These are phyloP conservation scores for Clarias batrachus DNA, from an alignment of 2,113 vertebrate genomes.

Conservation along the genomic window DNA sequence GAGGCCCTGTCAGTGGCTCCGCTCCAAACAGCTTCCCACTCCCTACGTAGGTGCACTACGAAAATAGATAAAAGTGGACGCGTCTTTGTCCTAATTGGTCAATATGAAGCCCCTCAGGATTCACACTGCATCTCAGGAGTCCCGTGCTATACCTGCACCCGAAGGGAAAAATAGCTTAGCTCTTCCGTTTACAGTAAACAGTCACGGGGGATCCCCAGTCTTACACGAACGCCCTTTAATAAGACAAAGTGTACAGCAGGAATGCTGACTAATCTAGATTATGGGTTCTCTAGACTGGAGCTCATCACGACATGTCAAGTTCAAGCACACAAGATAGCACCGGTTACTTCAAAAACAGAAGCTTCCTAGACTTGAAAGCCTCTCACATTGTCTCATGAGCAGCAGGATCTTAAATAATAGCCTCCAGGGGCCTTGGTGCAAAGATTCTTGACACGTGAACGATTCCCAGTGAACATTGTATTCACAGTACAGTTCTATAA, in stretches of 20 bases:
- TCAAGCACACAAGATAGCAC: conserved; percentile 6
- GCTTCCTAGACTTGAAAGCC: neutral
- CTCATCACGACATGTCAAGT: conserved; percentile 18
- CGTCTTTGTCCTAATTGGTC: neutral
- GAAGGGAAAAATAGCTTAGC: neutral
- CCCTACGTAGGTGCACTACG: neutral
- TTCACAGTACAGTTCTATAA: too few species aligned
- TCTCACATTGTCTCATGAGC: neutral
- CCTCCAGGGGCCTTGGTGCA: neutral
- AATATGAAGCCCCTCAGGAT: neutral
- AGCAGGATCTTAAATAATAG: neutral
- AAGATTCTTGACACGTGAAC: neutral
- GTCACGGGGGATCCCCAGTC: conserved; percentile 55
- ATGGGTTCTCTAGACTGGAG: conserved; percentile 11
- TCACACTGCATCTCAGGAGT: neutral
- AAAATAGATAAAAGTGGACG: neutral
- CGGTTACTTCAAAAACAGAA: conserved; percentile 1
- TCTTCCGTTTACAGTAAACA: conserved; percentile 55
- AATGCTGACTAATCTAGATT: conserved; percentile 31
- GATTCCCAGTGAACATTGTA: neutral
- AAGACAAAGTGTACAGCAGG: conserved; percentile 30
- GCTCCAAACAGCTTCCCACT: neutral
- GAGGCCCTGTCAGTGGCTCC: conserved; percentile 32
- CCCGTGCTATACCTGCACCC: neutral
- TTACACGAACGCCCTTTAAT: conserved; percentile 36